Evolutionary conservation across 2,888 invertebrate species (phyloP).

Genomic region (Eupithecia vulgata): DNA sequence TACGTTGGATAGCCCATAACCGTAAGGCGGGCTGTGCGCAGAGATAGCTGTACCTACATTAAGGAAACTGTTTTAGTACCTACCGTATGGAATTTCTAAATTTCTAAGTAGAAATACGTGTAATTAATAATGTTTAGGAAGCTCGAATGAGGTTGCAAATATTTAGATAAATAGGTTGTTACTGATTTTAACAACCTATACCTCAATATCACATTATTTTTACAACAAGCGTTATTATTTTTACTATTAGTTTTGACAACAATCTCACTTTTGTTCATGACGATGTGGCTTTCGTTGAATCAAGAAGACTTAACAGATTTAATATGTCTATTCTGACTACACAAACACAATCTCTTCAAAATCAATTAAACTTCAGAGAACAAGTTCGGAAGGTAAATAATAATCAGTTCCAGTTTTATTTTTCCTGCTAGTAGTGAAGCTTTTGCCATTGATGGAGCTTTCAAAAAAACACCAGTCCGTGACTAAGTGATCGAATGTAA

Average conservation of each 20-base stretch:
- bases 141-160: background rate
- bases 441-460: background rate
- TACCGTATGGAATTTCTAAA: too few species aligned
- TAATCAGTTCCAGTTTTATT: background rate
- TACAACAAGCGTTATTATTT: too few species aligned
- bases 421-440: background rate
- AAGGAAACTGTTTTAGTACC: conserved; percentile 32
- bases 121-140: background rate
- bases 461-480: background rate
- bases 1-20: conserved; percentile 44
- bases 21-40: conserved; percentile 31
- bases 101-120: background rate
- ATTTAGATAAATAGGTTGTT: too few species aligned
- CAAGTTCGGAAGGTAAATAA: background rate
- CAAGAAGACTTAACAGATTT: background rate
- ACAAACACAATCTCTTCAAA: background rate
- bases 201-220: too few species aligned
- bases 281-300: background rate
- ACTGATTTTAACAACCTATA: too few species aligned
- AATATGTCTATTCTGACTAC: background rate
- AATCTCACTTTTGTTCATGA: background rate
- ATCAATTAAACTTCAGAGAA: background rate
- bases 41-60: conserved; percentile 33
- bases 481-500: conserved; percentile 1
- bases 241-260: too few species aligned